Evolutionary conservation across 2,113 vertebrate genomes (phyloP), one percentile per base, ranked within the genome.

Genomic region (Actenoides hombroni): DNA sequence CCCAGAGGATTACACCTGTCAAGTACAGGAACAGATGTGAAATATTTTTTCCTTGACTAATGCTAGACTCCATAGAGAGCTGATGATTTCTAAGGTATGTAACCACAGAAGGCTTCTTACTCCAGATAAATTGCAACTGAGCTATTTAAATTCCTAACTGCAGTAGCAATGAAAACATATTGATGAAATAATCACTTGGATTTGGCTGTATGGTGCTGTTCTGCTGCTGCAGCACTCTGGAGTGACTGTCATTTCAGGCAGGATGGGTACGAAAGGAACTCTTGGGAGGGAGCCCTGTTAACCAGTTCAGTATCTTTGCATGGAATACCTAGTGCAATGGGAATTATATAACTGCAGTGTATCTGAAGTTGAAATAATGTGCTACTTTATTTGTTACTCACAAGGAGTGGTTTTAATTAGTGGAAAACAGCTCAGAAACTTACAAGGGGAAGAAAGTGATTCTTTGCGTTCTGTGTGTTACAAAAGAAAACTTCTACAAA

Each of bases 21-120:
- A 3, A 68, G 13, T 39, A 84, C 5, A 54, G 37, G 56, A 74
- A 75, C 44, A 87, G 28, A 79, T 60, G 57, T 67, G 56, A 86
- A 89, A 73, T 60, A 77, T 64, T 70, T 94, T 86, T 92, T 84
- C 78, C 59, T 86, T 87, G 81, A 86, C 71, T 91, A 88, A 92
- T 5, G 5, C 33, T n/a, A 37, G 10, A 48, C 13, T 86, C 37
- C 21, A 33, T 7, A 56, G 46, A 92, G 76, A 78, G 21, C 35
- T 44, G 71, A 75, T 57, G 60, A 81, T 68, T 85, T 90, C 81
- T 75, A 76, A 87, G 35, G 49, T 77, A 65, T 33, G 60, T 35
- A 85, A 51, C 67, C 40, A 65, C 44, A 60, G 59, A 85, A 79
- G 44, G 25, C 39, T 74, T 68, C 40, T 67, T 25, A 29, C 24